A percentile compares a stretch with the other conserved stretches of the same genome.
Conservation (phyloP, 2,888 invertebrate species). For the Chesias legatella region DNA sequence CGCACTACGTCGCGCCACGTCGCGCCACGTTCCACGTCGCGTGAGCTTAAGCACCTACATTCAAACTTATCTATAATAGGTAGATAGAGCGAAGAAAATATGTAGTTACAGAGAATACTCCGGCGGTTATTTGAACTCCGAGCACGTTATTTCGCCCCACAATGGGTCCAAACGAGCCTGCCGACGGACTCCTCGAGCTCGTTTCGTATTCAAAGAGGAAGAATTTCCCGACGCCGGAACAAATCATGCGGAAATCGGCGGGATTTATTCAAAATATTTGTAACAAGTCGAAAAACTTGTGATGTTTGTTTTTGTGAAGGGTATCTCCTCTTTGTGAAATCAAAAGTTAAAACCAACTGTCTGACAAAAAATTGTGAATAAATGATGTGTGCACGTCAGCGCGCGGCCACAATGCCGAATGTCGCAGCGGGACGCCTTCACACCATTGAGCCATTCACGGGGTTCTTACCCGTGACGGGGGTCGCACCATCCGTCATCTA, state of each 20-base stretch:
- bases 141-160: conserved; percentile 4
- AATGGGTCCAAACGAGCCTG: conserved; percentile 16
- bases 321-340: conserved; percentile 42
- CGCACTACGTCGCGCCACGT: too few relatives aligned
- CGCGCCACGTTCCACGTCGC: too few relatives aligned
- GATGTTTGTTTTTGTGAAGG: conserved; percentile 32
- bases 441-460: conserved; percentile 65
- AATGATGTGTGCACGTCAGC: conserved; percentile 59
- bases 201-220: conserved; percentile 56
- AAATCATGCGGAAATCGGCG: conserved; percentile 53
- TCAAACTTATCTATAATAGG: too few relatives aligned
- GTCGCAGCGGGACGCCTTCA: conserved; percentile 60
- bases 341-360: conserved; percentile 53
- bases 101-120: neutral
- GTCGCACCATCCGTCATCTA: conserved; percentile 57
- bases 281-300: conserved; percentile 36
- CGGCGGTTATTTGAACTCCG: neutral
- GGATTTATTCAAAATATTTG: conserved; percentile 61
- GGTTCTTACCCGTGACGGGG: conserved; percentile 49
- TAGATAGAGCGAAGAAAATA: neutral
- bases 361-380: conserved; percentile 54
- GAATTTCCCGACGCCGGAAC: conserved; percentile 41
- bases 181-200: conserved; percentile 21
- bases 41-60: too few relatives aligned
- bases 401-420: conserved; percentile 58